A percentile compares a stretch with the other conserved stretches of the same genome.
phyloP scores from a whole-genome alignment of 2,888 invertebrate species.

The Belgica antarctica region DNA sequence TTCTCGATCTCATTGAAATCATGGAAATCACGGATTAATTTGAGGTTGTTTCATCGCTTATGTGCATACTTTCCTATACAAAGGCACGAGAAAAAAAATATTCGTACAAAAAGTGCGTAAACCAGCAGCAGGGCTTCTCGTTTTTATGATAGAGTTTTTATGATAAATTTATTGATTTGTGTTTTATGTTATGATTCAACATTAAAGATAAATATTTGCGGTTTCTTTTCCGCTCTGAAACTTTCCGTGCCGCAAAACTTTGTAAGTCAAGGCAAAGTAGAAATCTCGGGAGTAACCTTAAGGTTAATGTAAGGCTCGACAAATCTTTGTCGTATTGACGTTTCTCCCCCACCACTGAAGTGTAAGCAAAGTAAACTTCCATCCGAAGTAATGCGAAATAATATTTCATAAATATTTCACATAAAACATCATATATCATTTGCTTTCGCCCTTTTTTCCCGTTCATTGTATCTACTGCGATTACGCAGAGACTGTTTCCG shows the following conservation, averaged over 20 bases:
- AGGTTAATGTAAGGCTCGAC: neutral
- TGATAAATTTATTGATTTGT: slow-evolving; percentile 30
- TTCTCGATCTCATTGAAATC: neutral
- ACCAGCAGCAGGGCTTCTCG: neutral
- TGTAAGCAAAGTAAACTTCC: slow-evolving; percentile 21
- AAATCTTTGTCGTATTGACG: neutral
- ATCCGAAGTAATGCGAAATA: slow-evolving; percentile 19
- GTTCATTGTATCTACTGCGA: neutral
- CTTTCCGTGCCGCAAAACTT: neutral
- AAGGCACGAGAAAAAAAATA: too few relatives aligned
- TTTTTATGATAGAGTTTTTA: slow-evolving; percentile 13
- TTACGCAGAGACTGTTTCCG: neutral
- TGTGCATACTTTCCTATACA: too few relatives aligned
- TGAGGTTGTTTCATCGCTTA: slow-evolving; percentile 6
- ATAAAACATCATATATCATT: slow-evolving; percentile 44
- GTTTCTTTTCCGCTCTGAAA: neutral
- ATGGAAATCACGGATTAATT: too few relatives aligned
- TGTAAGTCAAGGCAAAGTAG: neutral
- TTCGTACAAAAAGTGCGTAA: slow-evolving; percentile 11
- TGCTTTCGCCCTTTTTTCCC: neutral
- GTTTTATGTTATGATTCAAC: slow-evolving; percentile 20
- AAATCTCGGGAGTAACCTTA: neutral
- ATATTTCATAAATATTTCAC: slow-evolving; percentile 44
- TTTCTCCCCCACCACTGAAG: neutral
- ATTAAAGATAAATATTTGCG: slow-evolving; percentile 29